These are phyloP conservation scores for Heliangelus exortis DNA, from an alignment of 2,797 vertebrate genomes.

Conservation along the genomic window DNA sequence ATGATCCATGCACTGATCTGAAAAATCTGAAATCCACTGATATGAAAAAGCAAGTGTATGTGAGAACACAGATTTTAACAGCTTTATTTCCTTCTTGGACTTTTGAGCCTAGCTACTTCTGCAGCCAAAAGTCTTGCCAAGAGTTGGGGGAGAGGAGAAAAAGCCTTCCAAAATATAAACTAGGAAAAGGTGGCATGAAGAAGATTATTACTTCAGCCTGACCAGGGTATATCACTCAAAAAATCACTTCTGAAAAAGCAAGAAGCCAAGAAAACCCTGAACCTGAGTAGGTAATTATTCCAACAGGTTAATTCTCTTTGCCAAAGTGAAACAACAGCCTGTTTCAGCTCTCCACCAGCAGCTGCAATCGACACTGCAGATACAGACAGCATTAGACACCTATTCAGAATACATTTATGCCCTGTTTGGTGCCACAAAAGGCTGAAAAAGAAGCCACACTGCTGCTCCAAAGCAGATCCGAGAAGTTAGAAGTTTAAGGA, in stretches of 20 bases:
- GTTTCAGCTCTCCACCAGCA: neutral
- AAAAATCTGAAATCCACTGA: too few species aligned
- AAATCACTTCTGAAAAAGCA: neutral
- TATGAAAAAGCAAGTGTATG: neutral
- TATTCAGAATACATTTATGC: neutral
- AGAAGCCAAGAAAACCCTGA: neutral
- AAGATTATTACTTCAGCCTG: neutral
- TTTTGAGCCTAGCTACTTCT: neutral
- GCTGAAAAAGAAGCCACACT: neutral
- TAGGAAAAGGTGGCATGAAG: neutral
- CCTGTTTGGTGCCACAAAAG: neutral
- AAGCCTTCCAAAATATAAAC: neutral
- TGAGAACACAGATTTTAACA: neutral
- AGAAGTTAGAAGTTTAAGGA: neutral
- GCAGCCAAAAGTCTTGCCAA: neutral
- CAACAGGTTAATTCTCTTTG: neutral
- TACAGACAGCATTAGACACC: accelerated
- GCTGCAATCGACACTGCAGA: neutral
- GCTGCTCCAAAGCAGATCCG: neutral
- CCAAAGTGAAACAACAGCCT: neutral
- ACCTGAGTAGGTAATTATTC: neutral
- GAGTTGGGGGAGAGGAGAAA: too few species aligned
- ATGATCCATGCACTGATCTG: too few species aligned
- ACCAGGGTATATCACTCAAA: neutral
- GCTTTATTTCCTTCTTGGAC: neutral